Evolutionary conservation across 2,888 invertebrate species (phyloP).

Genomic region (Lissocephala sabroskyi): DNA sequence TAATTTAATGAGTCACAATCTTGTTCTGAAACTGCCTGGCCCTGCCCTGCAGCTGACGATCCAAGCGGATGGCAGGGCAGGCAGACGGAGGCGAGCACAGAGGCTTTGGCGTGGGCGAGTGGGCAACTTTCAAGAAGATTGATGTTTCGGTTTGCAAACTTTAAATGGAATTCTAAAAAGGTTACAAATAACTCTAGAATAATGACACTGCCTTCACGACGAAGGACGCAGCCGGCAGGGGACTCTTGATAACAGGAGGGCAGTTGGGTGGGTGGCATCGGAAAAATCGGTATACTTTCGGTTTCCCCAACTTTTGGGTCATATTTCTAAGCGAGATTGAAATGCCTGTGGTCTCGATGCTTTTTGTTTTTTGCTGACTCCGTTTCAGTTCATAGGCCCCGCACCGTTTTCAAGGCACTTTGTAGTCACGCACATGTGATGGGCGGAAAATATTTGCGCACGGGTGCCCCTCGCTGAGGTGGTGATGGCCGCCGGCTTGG

Average conservation of each 20-base stretch:
- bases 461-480: slow-evolving; percentile 13
- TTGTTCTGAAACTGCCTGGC: slow-evolving; percentile 62
- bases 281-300: neutral
- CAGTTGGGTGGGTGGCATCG: neutral
- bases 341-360: slow-evolving; percentile 12
- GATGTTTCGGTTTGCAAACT: slow-evolving; percentile 48
- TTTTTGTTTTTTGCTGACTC: neutral
- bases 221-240: neutral
- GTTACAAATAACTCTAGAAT: slow-evolving; percentile 34
- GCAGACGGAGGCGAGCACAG: slow-evolving; percentile 21
- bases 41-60: slow-evolving; percentile 26
- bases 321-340: neutral
- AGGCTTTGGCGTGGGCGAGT: too few relatives aligned
- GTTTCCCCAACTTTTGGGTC: neutral
- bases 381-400: slow-evolving; percentile 24
- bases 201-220: slow-evolving; percentile 12
- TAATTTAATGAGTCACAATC: slow-evolving; percentile 65
- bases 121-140: slow-evolving; percentile 46
- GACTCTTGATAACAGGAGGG: neutral
- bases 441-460: slow-evolving; percentile 49
- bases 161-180: slow-evolving; percentile 53
- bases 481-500: slow-evolving; percentile 6
- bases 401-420: slow-evolving; percentile 41
- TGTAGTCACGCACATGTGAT: slow-evolving; percentile 42
- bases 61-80: slow-evolving; percentile 1